Percentiles rank a stretch among this genome's conserved stretches.
phyloP scores from a whole-genome alignment of 2,113 vertebrate genomes.

The Centropristis striata region DNA sequence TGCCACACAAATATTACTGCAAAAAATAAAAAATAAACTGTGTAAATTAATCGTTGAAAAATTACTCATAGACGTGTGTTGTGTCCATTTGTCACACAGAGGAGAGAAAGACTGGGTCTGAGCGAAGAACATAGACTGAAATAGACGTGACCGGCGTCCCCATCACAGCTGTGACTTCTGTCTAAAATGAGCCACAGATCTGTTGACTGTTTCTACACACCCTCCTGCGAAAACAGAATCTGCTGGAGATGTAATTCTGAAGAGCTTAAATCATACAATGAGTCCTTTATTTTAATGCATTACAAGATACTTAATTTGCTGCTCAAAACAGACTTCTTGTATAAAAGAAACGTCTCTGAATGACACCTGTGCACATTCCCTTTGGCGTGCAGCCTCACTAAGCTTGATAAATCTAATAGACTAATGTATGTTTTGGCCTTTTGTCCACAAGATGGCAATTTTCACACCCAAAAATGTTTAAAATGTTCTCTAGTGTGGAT shows the following conservation, averaged over 20 bases:
- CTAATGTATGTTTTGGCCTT: not conserved
- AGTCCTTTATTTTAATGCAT: not conserved
- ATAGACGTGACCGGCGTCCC: conserved; percentile 32
- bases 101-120: conserved; percentile 9
- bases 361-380: not conserved
- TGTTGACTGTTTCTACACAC: conserved; percentile 6
- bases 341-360: not conserved
- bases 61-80: conserved; percentile 8
- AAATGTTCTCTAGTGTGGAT: not conserved
- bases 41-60: not conserved
- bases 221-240: not conserved
- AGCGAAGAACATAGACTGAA: conserved; percentile 27
- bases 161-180: conserved; percentile 36
- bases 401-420: not conserved
- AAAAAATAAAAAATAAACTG: not conserved
- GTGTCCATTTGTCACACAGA: conserved; percentile 10
- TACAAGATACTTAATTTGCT: not conserved
- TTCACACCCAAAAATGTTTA: conserved; percentile 16
- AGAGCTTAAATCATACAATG: not conserved
- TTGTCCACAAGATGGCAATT: not conserved
- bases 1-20: conserved; percentile 13
- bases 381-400: not conserved
- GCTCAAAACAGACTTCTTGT: not conserved
- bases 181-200: not conserved
- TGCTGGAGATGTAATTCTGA: not conserved